These are phyloP conservation scores for Pyrrhia umbra DNA, from an alignment of 2,888 invertebrate species.

Conservation along the genomic window DNA sequence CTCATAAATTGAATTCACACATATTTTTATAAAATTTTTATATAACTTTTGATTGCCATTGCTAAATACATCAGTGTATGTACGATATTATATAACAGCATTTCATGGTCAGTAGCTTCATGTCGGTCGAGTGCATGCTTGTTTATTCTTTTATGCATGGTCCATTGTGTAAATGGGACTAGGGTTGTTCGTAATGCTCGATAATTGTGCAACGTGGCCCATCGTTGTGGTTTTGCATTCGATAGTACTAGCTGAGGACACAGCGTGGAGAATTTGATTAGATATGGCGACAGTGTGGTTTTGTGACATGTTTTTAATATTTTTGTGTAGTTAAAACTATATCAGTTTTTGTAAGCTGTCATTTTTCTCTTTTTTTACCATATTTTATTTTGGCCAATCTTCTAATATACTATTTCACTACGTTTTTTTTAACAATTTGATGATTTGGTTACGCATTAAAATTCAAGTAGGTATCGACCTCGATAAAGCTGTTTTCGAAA, in stretches of 20 bases:
- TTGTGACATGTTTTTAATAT: slow-evolving; percentile 14
- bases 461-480: slow-evolving; percentile 29
- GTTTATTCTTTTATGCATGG: slow-evolving; percentile 50
- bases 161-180: slow-evolving; percentile 51
- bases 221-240: slow-evolving; percentile 36
- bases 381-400: neutral
- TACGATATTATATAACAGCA: slow-evolving; percentile 53
- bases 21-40: slow-evolving; percentile 42
- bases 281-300: slow-evolving; percentile 6
- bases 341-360: neutral
- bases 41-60: slow-evolving; percentile 50
- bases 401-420: too few relatives aligned
- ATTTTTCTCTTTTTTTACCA: neutral
- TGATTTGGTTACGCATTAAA: too few relatives aligned
- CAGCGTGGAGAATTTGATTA: slow-evolving; percentile 45
- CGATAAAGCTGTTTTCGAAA: slow-evolving; percentile 19
- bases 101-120: slow-evolving; percentile 57
- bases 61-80: slow-evolving; percentile 35
- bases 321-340: neutral
- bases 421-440: too few relatives aligned
- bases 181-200: slow-evolving; percentile 45
- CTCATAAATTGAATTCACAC: slow-evolving; percentile 10
- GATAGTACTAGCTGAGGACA: slow-evolving; percentile 21
- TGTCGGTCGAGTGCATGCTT: slow-evolving; percentile 49
- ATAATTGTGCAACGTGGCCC: slow-evolving; percentile 47